Conservation (phyloP, 2,113 vertebrate genomes). For the Leucoraja erinaceus region DNA sequence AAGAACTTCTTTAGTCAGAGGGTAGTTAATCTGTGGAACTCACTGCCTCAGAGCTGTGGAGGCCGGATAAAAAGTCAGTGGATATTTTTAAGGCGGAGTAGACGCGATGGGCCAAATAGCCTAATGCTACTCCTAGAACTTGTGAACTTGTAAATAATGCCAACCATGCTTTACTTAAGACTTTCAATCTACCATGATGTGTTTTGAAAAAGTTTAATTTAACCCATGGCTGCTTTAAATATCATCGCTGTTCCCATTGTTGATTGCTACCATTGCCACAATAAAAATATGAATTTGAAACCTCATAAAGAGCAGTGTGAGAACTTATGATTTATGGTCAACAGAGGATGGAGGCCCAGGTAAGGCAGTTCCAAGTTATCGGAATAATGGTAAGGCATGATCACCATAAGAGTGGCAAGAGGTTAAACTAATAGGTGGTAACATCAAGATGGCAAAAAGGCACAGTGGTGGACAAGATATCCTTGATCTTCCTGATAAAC, state of each 20-base stretch:
- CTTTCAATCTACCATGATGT: neutral
- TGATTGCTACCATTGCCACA: neutral
- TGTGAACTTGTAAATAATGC: neutral
- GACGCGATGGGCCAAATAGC: no score
- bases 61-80: no score
- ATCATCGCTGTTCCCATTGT: neutral
- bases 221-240: neutral
- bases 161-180: neutral
- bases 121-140: no score
- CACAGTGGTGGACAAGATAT: neutral
- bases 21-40: no score
- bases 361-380: neutral
- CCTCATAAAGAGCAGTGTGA: neutral
- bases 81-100: no score
- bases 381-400: neutral
- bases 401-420: neutral
- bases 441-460: neutral
- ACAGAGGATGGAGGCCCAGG: neutral
- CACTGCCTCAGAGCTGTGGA: no score
- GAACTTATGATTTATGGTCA: neutral
- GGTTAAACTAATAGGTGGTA: neutral
- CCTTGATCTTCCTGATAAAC: neutral
- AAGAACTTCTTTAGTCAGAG: no score
- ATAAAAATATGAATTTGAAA: neutral
- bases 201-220: neutral